A percentile compares a stretch with the other conserved stretches of the same genome.
Conservation (phyloP, 2,113 vertebrate species). For the Acanthochromis polyacanthus region DNA sequence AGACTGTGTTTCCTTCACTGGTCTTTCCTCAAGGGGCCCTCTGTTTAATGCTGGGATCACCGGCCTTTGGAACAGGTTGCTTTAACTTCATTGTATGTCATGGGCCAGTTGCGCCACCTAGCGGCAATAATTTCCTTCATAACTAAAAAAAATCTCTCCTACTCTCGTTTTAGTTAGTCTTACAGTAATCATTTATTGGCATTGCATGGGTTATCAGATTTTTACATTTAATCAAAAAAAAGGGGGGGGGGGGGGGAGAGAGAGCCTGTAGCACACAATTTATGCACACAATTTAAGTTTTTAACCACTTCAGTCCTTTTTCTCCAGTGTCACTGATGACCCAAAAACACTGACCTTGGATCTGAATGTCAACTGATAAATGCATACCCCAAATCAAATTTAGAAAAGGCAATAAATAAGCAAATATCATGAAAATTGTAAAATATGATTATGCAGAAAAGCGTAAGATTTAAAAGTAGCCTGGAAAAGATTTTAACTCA, state of each 20-base stretch:
- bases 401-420: no score
- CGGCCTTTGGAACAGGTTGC: slow-evolving; percentile 2
- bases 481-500: no score
- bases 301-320: neutral
- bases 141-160: neutral
- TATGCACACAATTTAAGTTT: neutral
- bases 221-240: no score
- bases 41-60: neutral
- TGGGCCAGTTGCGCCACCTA: slow-evolving; percentile 76
- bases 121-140: neutral
- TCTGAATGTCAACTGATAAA: neutral
- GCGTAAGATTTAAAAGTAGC: no score
- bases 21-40: neutral
- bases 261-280: no score
- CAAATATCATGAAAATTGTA: no score
- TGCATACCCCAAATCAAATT: neutral
- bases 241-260: no score
- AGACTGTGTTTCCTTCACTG: neutral
- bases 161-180: neutral
- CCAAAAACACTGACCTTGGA: neutral
- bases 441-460: no score
- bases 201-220: no score
- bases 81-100: neutral
- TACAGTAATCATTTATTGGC: no score
- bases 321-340: neutral